These are phyloP conservation scores for Emydocephalus ijimae DNA, from an alignment of 2,113 vertebrate genomes.

Conservation along the genomic window DNA sequence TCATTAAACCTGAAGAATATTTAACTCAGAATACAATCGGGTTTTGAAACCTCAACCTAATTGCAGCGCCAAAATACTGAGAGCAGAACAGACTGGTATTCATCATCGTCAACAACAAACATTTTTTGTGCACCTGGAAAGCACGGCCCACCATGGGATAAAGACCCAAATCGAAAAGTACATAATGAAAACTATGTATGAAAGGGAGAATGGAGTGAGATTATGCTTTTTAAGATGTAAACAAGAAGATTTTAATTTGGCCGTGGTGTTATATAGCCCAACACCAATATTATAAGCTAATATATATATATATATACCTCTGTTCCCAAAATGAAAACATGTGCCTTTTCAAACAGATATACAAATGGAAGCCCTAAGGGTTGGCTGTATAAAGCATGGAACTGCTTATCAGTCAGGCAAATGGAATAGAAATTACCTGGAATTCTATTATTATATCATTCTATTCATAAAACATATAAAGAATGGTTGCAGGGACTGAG, in stretches of 20 bases:
- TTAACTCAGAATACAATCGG: neutral
- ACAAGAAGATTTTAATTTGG: neutral
- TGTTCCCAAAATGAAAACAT: neutral
- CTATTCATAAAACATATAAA: neutral
- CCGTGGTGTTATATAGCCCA: neutral
- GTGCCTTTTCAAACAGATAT: neutral
- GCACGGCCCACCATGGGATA: constrained; percentile 27
- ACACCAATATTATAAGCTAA: neutral
- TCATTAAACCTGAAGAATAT: constrained; percentile 9
- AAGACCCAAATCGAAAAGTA: constrained; percentile 32
- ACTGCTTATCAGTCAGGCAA: neutral
- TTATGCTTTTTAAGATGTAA: constrained; percentile 30
- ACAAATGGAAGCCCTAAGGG: neutral
- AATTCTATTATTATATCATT: neutral
- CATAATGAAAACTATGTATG: constrained; percentile 22
- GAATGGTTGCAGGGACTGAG: neutral
- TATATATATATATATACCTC: no score
- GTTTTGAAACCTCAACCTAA: constrained; percentile 28
- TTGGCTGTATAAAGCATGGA: neutral
- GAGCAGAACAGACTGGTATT: constrained; percentile 30
- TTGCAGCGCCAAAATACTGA: constrained; percentile 30
- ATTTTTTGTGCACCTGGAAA: constrained; percentile 39
- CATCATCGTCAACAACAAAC: constrained; percentile 34
- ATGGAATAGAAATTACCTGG: neutral
- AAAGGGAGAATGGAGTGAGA: constrained; percentile 25